Base-by-base conservation (phyloP, 2,113 vertebrate genomes). In the Lucifuga dentata region DNA sequence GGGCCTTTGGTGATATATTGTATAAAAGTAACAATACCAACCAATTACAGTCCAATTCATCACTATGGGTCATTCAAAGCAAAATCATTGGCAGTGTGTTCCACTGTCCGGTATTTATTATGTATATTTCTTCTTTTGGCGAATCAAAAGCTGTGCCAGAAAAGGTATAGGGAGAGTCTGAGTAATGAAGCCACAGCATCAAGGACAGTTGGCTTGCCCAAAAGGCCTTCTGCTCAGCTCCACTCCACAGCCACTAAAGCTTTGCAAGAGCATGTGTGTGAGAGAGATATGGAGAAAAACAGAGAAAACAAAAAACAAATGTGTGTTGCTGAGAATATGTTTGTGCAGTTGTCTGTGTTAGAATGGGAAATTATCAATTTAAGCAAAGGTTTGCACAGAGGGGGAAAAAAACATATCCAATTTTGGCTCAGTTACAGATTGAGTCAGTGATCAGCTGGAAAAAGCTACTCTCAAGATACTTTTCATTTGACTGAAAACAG, bases 311-410 rank as follows among this genome's bases (percentile, higher is more conserved):
- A 7, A 59, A 53, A 44, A 52, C n/a, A 8, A 63, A 11, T 51
- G 24, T 49, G 26, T 55, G 9, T 68, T 60, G 59, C 10, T 24
- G 32, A 38, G 44, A 64, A 68, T 32, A 55, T 16, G 41, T 73
- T 21, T 29, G 38, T 51, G 55, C 51, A 58, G 71, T 40, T 80
- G 67, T 64, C 73, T 64, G 36, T 56, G 45, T 56, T 64, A 35
- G 15, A 76, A 56, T 16, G n/a, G 33, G 10, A 65, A 85, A 80
- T 81, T 12, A 85, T 84, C 69, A 83, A 72, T 81, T 78, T 72
- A 75, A 58, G 52, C 40, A 80, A 72, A 53, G 58, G 55, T 70
- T 81, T 89, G n/a, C 38, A 72, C 44, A 40, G 17, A 44, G 38
- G 32, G 36, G 45, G 24, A 44, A 67, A 73, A n/a, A 24, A 62